Conservation (phyloP, 1,140 invertebrate genomes). For the Procambarus clarkii region DNA sequence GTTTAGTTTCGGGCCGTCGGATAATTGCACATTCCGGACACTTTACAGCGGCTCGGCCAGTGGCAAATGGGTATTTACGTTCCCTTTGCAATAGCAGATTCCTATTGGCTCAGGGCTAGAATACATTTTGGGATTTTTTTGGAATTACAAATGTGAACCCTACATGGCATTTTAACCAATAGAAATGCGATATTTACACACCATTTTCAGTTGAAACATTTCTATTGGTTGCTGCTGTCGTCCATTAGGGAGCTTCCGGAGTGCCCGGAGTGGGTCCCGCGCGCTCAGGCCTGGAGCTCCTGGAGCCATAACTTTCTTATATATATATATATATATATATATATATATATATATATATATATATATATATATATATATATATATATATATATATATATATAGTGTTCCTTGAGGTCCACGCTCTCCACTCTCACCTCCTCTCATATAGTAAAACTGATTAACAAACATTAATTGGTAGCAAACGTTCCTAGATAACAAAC, state of each 20-base stretch:
- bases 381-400: constrained; percentile 41
- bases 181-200: constrained; percentile 47
- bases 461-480: no score
- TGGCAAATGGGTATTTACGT: constrained; percentile 43
- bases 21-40: background rate
- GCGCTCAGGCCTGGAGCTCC: background rate
- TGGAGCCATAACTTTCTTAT: background rate
- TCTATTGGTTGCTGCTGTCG: constrained; percentile 52
- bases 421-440: no score
- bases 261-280: background rate
- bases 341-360: constrained; percentile 6
- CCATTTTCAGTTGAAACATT: constrained; percentile 59
- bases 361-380: constrained; percentile 25
- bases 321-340: constrained; percentile 4
- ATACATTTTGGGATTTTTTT: constrained; percentile 37
- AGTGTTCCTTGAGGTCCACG: no score
- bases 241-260: constrained; percentile 62
- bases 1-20: background rate
- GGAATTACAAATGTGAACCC: constrained; percentile 21
- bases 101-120: constrained; percentile 37
- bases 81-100: constrained; percentile 18
- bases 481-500: no score
- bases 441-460: no score
- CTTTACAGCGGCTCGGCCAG: constrained; percentile 39
- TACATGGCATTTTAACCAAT: constrained; percentile 54